Percentiles rank a stretch among this genome's conserved stretches.
Conservation (phyloP, 2,797 vertebrate species). For the Eupleurogrammus muticus region DNA sequence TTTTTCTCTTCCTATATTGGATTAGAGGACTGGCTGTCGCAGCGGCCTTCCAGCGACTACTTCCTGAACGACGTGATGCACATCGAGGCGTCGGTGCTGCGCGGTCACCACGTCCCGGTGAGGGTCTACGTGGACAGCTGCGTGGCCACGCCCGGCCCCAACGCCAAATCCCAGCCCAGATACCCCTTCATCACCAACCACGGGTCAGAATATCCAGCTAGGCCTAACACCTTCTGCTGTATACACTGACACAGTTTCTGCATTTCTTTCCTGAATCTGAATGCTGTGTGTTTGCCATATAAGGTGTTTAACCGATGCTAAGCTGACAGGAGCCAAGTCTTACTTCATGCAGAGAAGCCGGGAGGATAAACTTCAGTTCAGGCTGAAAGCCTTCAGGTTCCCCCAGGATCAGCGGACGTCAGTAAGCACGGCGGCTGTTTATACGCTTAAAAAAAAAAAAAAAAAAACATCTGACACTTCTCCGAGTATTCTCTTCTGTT, state of each 20-base stretch:
- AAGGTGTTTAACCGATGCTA: conserved; percentile 78
- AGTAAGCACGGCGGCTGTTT: conserved; percentile 57
- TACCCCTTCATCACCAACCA: conserved; percentile 74
- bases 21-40: conserved; percentile 77
- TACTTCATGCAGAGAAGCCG: conserved; percentile 72
- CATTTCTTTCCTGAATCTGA: conserved; percentile 13
- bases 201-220: conserved; percentile 73
- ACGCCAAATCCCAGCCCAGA: conserved; percentile 38
- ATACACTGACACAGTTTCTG: too few species aligned
- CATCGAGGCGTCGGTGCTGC: conserved; percentile 63
- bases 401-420: conserved; percentile 46
- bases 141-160: conserved; percentile 51
- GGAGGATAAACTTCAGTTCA: conserved; percentile 75
- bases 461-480: conserved; percentile 11
- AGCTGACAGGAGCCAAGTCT: conserved; percentile 71
- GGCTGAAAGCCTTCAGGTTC: conserved; percentile 77
- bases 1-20: conserved; percentile 34
- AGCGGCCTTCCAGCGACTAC: conserved; percentile 62
- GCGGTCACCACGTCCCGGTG: conserved; percentile 61
- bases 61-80: conserved; percentile 64
- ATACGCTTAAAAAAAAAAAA: conserved; percentile 8
- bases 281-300: conserved; percentile 10
- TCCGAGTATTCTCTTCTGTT: too few species aligned
- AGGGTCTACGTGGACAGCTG: conserved; percentile 76
- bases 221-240: too few species aligned